Conservation (phyloP, 2,888 invertebrate species). For the Balanococcus diminutus region DNA sequence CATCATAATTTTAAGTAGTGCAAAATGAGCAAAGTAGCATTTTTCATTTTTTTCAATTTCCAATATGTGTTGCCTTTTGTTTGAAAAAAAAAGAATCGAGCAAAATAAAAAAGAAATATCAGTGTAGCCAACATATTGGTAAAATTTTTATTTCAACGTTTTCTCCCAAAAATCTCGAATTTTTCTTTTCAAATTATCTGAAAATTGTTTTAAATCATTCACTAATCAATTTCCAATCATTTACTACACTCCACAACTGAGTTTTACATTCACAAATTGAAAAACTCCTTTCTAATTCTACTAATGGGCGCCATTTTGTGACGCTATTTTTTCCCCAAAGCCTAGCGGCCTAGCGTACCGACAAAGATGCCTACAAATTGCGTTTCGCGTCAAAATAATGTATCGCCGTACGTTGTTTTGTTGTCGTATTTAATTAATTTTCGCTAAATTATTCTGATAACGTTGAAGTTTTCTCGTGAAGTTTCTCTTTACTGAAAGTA, state of each 20-base stretch:
- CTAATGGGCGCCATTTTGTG: neutral
- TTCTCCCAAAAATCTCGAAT: neutral
- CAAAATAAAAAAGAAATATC: neutral
- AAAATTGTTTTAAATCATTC: neutral
- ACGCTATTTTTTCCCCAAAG: neutral
- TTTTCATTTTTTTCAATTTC: neutral
- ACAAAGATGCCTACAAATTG: neutral
- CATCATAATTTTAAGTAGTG: neutral
- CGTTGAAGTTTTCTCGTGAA: neutral
- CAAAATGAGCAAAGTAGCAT: neutral
- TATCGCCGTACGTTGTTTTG: neutral
- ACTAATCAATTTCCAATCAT: neutral
- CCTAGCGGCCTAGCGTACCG: neutral
- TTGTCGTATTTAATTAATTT: constrained; percentile 33
- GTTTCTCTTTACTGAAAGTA: neutral
- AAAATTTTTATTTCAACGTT: neutral
- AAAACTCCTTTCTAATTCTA: neutral
- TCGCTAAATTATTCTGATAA: neutral
- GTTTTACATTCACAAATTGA: neutral
- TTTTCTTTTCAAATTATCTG: neutral
- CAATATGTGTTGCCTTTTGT: neutral
- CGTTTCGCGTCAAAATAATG: neutral
- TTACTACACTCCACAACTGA: neutral
- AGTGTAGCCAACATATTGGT: neutral
- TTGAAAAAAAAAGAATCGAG: neutral